phyloP scores from a whole-genome alignment of 2,797 vertebrate genomes.

The Lepus townsendii region DNA sequence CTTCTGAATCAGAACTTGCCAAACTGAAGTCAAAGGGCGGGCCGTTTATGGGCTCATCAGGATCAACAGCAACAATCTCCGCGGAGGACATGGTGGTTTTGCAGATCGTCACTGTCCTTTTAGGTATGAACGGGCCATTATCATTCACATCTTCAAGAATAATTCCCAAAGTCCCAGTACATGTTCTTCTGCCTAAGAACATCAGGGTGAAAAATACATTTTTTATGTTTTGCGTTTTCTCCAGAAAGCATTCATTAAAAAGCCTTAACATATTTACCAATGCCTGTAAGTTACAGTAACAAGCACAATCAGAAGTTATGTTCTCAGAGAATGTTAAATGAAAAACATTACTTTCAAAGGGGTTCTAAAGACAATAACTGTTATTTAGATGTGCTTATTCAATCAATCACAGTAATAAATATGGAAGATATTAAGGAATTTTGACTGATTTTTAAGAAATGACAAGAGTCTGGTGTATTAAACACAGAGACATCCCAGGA shows the following conservation, averaged over 20 bases:
- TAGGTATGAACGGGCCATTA: slow-evolving; percentile 69
- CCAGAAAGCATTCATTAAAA: slow-evolving; percentile 13
- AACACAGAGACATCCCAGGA: background rate
- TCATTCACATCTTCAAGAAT: slow-evolving; percentile 80
- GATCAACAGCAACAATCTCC: slow-evolving; percentile 89
- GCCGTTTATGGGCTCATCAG: slow-evolving; percentile 86
- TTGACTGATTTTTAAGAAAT: slow-evolving; percentile 35
- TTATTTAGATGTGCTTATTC: background rate
- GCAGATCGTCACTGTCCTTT: slow-evolving; percentile 53
- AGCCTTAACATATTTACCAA: background rate
- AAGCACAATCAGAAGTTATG: background rate
- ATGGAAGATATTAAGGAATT: background rate
- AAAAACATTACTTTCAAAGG: slow-evolving; percentile 30
- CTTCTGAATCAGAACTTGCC: background rate
- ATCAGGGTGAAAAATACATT: background rate
- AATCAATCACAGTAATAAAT: background rate
- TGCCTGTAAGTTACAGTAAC: background rate
- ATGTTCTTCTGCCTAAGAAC: slow-evolving; percentile 74
- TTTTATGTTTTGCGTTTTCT: background rate
- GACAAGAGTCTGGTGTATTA: background rate
- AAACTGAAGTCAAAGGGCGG: slow-evolving; percentile 90
- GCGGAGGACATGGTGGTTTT: slow-evolving; percentile 92
- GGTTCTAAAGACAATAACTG: background rate
- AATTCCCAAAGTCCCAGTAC: slow-evolving; percentile 79
- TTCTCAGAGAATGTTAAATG: background rate